phyloP scores from a whole-genome alignment of 2,113 vertebrate species.

The Plestiodon gilberti region DNA sequence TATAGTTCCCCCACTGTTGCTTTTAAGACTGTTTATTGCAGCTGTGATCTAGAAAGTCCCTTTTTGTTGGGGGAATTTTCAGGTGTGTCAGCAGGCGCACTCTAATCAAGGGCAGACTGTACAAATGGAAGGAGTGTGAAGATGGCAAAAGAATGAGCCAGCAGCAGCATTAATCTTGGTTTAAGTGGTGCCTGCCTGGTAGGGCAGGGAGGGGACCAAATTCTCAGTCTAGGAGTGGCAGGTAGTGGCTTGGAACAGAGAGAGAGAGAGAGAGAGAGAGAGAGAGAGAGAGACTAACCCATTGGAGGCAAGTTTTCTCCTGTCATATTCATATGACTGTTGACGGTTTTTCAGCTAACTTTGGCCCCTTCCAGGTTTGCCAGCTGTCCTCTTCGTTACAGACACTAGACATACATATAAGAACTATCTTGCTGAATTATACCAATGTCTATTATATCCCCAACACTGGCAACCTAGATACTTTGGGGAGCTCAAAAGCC shows the following conservation, averaged over 20 bases:
- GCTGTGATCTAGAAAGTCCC: background rate
- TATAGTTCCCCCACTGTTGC: background rate
- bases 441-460: background rate
- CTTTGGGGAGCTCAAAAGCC: background rate
- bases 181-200: constrained; percentile 15
- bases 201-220: constrained; percentile 4
- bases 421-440: background rate
- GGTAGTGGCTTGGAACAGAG: background rate
- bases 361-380: background rate
- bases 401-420: background rate
- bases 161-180: constrained; percentile 29
- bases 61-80: constrained; percentile 22
- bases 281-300: background rate
- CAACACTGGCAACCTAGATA: background rate
- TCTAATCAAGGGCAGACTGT: constrained; percentile 15
- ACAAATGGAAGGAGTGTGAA: constrained; percentile 1
- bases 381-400: background rate
- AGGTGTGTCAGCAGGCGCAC: constrained; percentile 9
- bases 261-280: background rate
- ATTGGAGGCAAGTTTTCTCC: background rate
- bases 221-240: constrained; percentile 6
- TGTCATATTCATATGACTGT: no score
- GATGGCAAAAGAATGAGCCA: background rate
- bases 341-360: background rate
- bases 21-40: background rate